Evolutionary conservation across 2,113 vertebrate species (phyloP), one percentile per base, ranked within the genome.

Genomic region (Eulemur macaco): DNA sequence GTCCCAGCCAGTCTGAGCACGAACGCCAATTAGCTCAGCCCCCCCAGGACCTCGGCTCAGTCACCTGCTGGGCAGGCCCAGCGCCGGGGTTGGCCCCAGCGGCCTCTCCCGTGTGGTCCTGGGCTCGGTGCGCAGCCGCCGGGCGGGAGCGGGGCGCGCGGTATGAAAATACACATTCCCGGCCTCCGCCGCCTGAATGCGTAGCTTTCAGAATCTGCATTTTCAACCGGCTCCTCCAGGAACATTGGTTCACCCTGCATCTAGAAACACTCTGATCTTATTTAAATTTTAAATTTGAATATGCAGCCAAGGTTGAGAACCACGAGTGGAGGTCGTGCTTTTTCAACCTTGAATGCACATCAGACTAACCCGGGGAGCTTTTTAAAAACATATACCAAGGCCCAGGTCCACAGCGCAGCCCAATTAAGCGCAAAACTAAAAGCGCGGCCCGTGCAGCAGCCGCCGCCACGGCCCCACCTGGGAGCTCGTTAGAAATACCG

Each of bases 201-300:
- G 37, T 45, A 76, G 76, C 92, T 85, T 82, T 52, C 8, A 27
- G 69, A 69, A 80, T n/a, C 80, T 37, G 66, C 39, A 17, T 94
- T 85, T 80, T 31, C 54, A 73, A 21, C 63, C 17, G 12, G 97
- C 97, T 95, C 89, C 98, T 98, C 98, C 98, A 98, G 74, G 97
- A 99, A 99, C 99, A 99, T 99, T 99, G 98, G 56, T 50, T 77
- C 74, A 13, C 68, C 29, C 74, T 27, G 88, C 66, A 10, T 11
- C 6, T 42, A 34, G 95, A 45, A 71, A 47, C 37, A 1, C 66
- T 8, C 54, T 15, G 98, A 84, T 97, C 98, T 96, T 78, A 99
- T 99, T 99, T 99, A 99, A 99, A 99, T 99, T 84, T 89, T 66
- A 71, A 39, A 82, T 66, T 63, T 58, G 23, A 31, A n/a, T 42